Evolutionary conservation across 2,888 invertebrate genomes (phyloP).

Genomic region (Conomelus anceps): DNA sequence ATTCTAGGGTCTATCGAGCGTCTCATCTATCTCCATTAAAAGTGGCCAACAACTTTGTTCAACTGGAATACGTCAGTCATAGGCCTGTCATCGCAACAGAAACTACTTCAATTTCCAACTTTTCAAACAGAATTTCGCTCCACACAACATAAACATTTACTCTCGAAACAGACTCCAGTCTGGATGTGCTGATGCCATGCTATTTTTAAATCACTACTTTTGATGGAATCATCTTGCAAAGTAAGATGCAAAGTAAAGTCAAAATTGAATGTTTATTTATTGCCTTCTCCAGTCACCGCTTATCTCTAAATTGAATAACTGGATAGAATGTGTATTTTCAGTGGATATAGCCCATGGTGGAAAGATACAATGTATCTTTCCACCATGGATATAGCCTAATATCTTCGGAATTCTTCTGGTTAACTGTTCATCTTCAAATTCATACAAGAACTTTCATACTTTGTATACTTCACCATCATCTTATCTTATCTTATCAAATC

Average conservation of each 20-base stretch:
- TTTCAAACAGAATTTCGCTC: not conserved
- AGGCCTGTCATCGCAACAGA: not conserved
- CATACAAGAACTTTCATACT: too few species aligned
- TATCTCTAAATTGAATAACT: too few species aligned
- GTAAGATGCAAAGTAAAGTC: too few species aligned
- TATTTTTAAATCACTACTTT: not conserved
- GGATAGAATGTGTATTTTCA: too few species aligned
- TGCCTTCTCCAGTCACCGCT: too few species aligned
- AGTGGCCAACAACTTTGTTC: not conserved
- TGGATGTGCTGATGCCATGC: not conserved
- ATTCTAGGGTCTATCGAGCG: not conserved
- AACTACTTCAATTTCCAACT: not conserved
- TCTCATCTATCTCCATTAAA: not conserved
- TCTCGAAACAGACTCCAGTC: not conserved
- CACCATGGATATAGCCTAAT: too few species aligned
- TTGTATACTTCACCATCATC: too few species aligned
- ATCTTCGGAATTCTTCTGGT: too few species aligned
- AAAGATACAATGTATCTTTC: too few species aligned
- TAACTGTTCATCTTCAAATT: too few species aligned
- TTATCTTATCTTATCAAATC: too few species aligned
- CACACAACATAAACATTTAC: not conserved
- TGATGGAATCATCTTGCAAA: not conserved
- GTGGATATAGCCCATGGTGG: too few species aligned
- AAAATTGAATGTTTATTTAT: not conserved
- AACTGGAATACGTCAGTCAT: not conserved